Percentiles rank a stretch among this genome's conserved stretches.
Conservation (phyloP, 2,113 vertebrate genomes). For the Eolophus roseicapilla region DNA sequence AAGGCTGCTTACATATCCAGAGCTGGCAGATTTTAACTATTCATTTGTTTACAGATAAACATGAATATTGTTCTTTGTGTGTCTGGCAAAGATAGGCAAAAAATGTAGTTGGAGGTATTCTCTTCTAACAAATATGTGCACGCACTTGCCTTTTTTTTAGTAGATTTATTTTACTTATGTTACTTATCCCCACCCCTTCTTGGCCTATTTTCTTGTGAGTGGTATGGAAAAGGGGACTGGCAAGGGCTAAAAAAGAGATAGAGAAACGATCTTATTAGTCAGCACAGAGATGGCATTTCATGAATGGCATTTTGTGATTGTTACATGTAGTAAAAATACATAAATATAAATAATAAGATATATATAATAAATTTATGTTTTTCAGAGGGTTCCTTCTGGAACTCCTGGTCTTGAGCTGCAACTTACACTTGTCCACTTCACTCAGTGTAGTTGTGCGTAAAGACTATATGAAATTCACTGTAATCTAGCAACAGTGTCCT, state of each 20-base stretch:
- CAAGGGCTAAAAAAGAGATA: slow-evolving; percentile 32
- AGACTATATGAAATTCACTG: background rate
- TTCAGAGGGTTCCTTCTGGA: background rate
- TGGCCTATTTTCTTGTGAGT: slow-evolving; percentile 17
- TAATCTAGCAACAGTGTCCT: background rate
- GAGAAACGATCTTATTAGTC: slow-evolving; percentile 31
- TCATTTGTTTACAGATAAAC: background rate
- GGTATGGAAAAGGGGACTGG: background rate
- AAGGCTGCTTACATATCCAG: background rate
- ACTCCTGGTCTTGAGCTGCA: background rate
- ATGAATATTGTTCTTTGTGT: background rate
- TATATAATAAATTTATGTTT: background rate
- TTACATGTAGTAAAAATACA: background rate
- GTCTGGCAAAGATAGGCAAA: background rate
- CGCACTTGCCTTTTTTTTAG: background rate
- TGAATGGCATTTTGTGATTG: background rate
- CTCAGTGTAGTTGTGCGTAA: background rate
- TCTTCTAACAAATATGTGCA: background rate
- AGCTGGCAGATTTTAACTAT: background rate
- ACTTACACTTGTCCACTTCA: background rate
- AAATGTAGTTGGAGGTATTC: background rate
- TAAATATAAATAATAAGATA: background rate
- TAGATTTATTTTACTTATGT: background rate
- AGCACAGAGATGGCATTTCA: slow-evolving; percentile 18
- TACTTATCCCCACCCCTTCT: background rate